Evolutionary conservation across 1,140 invertebrate species (phyloP).

Genomic region (Drosophila simulans): DNA sequence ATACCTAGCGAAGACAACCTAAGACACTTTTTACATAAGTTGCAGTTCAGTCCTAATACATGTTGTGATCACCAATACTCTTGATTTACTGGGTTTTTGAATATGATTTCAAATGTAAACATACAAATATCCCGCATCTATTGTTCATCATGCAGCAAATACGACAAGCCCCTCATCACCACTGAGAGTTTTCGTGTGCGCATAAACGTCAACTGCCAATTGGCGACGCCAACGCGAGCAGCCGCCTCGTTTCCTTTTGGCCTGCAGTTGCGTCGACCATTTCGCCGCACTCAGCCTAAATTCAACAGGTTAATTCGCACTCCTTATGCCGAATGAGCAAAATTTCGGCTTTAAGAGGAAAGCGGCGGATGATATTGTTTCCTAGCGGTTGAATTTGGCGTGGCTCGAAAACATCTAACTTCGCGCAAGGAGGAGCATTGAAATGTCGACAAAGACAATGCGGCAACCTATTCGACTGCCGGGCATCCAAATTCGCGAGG

Average conservation of each 20-base stretch:
- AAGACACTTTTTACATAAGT: too few species aligned
- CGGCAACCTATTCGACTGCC: conserved; percentile 40
- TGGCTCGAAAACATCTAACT: conserved; percentile 60
- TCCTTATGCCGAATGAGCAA: conserved; percentile 61
- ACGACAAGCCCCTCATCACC: too few species aligned
- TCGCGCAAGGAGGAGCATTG: conserved; percentile 70
- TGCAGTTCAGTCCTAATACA: too few species aligned
- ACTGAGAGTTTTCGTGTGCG: conserved; percentile 8
- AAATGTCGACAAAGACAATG: conserved; percentile 71
- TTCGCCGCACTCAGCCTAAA: conserved; percentile 20
- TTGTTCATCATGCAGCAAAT: too few species aligned
- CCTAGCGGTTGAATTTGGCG: conserved; percentile 13
- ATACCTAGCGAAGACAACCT: too few species aligned
- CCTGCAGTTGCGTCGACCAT: conserved; percentile 20
- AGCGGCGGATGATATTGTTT: conserved; percentile 52
- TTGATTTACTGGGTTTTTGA: too few species aligned
- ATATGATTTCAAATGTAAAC: too few species aligned
- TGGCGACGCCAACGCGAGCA: conserved; percentile 44
- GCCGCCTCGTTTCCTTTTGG: conserved; percentile 31
- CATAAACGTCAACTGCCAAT: conserved; percentile 13
- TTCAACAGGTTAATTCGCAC: conserved; percentile 75
- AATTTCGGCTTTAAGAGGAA: conserved; percentile 74
- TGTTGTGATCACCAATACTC: too few species aligned
- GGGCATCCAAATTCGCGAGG: conserved; percentile 67
- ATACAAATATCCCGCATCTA: too few species aligned